Percentiles rank a stretch among this genome's conserved stretches.
Conservation (phyloP, 2,113 vertebrate genomes). For the Taurulus bubalis region DNA sequence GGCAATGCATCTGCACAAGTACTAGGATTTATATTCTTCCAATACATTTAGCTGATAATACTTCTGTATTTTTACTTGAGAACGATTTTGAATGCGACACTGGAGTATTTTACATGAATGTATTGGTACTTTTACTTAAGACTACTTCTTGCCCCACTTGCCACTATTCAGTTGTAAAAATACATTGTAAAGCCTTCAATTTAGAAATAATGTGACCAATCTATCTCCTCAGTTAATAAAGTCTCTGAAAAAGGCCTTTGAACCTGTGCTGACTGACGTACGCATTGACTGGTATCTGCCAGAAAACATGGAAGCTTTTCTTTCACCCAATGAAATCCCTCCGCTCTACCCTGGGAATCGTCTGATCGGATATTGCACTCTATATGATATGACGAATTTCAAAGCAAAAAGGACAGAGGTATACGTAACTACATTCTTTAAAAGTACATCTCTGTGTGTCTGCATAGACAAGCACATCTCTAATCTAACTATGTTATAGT, state of each 20-base stretch:
- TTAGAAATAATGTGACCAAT: not conserved
- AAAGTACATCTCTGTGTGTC: not conserved
- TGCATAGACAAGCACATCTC: not conserved
- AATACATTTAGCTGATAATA: not conserved
- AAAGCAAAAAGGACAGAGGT: conserved; percentile 78
- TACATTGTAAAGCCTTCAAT: not conserved
- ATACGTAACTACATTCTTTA: not conserved
- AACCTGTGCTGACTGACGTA: conserved; percentile 93
- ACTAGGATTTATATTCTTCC: not conserved
- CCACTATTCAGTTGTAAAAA: not conserved
- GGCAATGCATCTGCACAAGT: not conserved
- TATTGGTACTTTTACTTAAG: not conserved
- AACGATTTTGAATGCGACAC: not conserved
- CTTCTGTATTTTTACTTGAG: not conserved
- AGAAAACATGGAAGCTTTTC: conserved; percentile 93
- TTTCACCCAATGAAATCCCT: conserved; percentile 94
- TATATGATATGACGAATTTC: conserved; percentile 90
- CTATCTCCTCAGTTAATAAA: conserved; percentile 87
- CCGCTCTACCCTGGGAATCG: conserved; percentile 92
- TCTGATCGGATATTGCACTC: conserved; percentile 92
- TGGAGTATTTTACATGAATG: not conserved
- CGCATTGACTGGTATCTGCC: conserved; percentile 98
- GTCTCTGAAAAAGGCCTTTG: conserved; percentile 94
- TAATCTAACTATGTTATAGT: conserved; percentile 63
- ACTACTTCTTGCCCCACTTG: not conserved